Conservation (phyloP, 1,140 invertebrate species). For the Drosophila persimilis region DNA sequence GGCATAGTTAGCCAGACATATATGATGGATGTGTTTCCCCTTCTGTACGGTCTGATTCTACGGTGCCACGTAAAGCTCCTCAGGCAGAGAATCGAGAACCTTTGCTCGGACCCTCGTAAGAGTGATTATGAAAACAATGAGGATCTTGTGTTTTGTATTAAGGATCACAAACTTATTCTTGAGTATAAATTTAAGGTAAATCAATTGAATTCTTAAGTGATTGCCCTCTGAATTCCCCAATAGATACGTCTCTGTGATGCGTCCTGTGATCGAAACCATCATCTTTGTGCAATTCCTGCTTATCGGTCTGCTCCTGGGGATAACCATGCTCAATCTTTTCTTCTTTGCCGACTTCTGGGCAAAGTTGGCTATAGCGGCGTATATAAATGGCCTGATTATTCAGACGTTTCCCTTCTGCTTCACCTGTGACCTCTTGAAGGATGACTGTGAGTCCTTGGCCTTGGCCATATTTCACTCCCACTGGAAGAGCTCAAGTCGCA, state of each 20-base stretch:
- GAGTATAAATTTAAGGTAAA: conserved; percentile 28
- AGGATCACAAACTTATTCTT: conserved; percentile 42
- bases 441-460: conserved; percentile 40
- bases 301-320: conserved; percentile 37
- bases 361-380: conserved; percentile 17
- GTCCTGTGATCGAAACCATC: conserved; percentile 27
- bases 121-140: conserved; percentile 18
- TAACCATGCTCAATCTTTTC: conserved; percentile 49
- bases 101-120: conserved; percentile 30
- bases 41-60: conserved; percentile 18
- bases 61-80: conserved; percentile 40
- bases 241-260: conserved; percentile 27
- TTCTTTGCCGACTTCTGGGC: conserved; percentile 42
- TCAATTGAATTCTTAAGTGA: neutral
- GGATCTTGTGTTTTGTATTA: conserved; percentile 45
- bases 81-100: conserved; percentile 11
- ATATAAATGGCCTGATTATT: conserved; percentile 8
- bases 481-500: conserved; percentile 30
- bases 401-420: conserved; percentile 61
- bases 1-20: conserved; percentile 5
- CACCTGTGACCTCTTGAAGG: conserved; percentile 42
- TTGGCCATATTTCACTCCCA: conserved; percentile 44
- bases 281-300: conserved; percentile 52
- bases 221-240: neutral
- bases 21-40: conserved; percentile 34